These are phyloP conservation scores for Pteromalus puparum DNA, from an alignment of 1,140 invertebrate genomes.

Conservation along the genomic window DNA sequence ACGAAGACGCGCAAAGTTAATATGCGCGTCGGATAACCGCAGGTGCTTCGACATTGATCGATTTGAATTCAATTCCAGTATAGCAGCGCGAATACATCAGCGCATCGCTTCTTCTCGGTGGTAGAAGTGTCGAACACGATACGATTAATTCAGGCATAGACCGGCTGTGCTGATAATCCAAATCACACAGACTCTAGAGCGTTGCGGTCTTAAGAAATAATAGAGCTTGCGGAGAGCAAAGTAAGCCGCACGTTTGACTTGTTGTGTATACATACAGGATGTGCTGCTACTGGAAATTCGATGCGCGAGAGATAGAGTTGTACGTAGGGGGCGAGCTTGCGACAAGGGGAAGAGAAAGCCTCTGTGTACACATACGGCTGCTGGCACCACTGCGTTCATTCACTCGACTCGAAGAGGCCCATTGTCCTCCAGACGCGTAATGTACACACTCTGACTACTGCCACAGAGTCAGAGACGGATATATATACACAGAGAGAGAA, in stretches of 20 bases:
- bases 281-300: neutral
- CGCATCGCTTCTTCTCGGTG: too few relatives aligned
- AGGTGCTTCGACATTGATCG: neutral
- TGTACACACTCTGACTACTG: neutral
- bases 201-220: too few relatives aligned
- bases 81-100: too few relatives aligned
- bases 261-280: neutral
- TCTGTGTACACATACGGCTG: neutral
- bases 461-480: neutral
- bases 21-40: neutral
- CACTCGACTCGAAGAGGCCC: slow-evolving; percentile 39
- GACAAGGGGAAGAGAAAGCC: neutral
- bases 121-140: too few relatives aligned
- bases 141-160: too few relatives aligned
- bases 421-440: slow-evolving; percentile 36
- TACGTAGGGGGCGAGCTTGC: neutral
- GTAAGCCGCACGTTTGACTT: slow-evolving; percentile 7
- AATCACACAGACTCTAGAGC: too few relatives aligned
- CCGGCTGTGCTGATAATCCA: too few relatives aligned
- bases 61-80: neutral
- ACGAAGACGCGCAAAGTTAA: neutral
- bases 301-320: neutral
- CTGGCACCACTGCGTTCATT: slow-evolving; percentile 5
- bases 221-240: neutral
- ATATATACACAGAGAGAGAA: neutral